These are phyloP conservation scores for Lytechinus pictus DNA, from an alignment of 35 echinoderm and acorn worm species.

Conservation along the genomic window DNA sequence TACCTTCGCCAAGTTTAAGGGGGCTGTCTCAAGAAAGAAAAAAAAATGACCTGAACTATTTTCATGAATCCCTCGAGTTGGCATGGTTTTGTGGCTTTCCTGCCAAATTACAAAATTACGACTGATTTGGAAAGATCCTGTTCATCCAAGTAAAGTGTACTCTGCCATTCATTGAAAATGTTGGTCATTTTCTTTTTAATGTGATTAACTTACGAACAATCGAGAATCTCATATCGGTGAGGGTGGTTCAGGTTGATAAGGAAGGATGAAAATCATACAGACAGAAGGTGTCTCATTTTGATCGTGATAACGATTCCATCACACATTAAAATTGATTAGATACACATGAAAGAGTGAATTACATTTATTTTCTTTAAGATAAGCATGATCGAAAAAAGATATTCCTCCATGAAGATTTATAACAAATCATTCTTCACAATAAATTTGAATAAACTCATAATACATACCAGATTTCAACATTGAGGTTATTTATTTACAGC, in stretches of 20 bases:
- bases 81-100: neutral
- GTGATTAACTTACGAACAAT: neutral
- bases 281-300: neutral
- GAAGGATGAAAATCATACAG: neutral
- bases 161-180: neutral
- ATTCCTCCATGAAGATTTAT: neutral
- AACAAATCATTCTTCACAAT: neutral
- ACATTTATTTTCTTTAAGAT: neutral
- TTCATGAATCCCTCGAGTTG: neutral
- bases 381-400: neutral
- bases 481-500: neutral
- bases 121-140: neutral
- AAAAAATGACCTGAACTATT: neutral
- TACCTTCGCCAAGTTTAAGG: neutral
- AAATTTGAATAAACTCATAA: neutral
- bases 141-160: neutral
- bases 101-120: neutral
- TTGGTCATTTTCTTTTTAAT: neutral
- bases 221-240: neutral
- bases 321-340: neutral
- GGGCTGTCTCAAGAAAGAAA: neutral
- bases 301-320: neutral
- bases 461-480: neutral
- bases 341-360: neutral
- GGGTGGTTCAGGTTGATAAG: neutral